Evolutionary conservation across 2,113 vertebrate species (phyloP).

Genomic region (human (Homo sapiens)): DNA sequence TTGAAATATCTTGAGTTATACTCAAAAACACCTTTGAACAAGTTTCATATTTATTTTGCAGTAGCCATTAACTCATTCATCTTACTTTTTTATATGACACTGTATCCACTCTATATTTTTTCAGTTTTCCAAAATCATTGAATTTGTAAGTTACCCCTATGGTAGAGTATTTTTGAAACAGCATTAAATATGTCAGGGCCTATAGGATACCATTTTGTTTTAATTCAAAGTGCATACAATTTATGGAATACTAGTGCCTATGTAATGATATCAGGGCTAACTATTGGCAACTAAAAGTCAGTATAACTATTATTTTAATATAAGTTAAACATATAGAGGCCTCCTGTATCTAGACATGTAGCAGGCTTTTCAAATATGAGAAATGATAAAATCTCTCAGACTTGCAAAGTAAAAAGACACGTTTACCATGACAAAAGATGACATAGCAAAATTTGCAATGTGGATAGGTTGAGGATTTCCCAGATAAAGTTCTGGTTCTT

Average conservation of each 20-base stretch:
- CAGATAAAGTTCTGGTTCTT: not conserved
- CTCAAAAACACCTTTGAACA: not conserved
- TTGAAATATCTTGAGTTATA: not conserved
- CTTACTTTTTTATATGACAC: not conserved
- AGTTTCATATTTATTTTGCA: not conserved
- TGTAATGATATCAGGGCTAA: not conserved
- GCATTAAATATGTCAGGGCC: not conserved
- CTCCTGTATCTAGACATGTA: not conserved
- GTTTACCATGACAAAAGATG: not conserved
- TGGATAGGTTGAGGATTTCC: not conserved
- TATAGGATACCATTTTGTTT: not conserved
- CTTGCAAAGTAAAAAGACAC: not conserved
- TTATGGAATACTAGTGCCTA: not conserved
- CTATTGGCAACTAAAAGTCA: not conserved
- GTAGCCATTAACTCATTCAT: not conserved
- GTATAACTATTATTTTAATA: not conserved
- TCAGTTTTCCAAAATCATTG: not conserved
- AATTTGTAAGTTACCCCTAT: not conserved
- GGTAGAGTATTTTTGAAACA: not conserved
- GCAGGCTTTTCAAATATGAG: not conserved
- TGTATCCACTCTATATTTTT: not conserved
- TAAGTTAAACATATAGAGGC: not conserved
- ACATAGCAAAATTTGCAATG: not conserved
- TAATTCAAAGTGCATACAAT: not conserved
- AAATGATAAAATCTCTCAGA: not conserved